Evolutionary conservation across 2,888 invertebrate genomes (phyloP).

Genomic region (Steromphala cineraria): DNA sequence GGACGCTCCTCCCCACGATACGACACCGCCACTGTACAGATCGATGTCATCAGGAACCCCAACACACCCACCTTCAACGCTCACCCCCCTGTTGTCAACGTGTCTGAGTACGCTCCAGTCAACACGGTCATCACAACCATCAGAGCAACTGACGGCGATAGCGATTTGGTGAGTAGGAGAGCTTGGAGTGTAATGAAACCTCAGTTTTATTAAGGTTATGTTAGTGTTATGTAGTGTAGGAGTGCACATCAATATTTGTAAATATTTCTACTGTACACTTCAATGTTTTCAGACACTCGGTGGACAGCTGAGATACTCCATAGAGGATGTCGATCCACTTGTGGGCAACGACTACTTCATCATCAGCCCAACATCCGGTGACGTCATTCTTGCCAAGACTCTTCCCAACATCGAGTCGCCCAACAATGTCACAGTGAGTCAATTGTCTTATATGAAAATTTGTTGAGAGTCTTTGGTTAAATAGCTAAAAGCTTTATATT

Average conservation of each 20-base stretch:
- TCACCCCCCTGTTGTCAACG: constrained; percentile 20
- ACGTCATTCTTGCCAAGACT: constrained; percentile 46
- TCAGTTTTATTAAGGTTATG: background rate
- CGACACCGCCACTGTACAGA: constrained; percentile 36
- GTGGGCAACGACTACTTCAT: constrained; percentile 55
- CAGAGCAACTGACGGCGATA: constrained; percentile 49
- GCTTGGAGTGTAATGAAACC: background rate
- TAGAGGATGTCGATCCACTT: constrained; percentile 46
- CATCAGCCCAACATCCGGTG: constrained; percentile 60
- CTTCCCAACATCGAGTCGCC: constrained; percentile 41
- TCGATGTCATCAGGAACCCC: constrained; percentile 46
- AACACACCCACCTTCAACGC: constrained; percentile 44
- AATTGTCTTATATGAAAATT: too few species aligned
- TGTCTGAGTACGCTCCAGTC: constrained; percentile 47
- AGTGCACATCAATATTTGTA: too few species aligned
- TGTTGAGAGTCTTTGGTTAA: too few species aligned
- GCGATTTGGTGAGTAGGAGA: constrained; percentile 3
- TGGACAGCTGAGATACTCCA: constrained; percentile 58
- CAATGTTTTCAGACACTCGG: constrained; percentile 60
- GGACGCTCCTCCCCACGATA: constrained; percentile 34
- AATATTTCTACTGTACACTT: background rate
- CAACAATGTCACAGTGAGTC: background rate
- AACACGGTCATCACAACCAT: constrained; percentile 26
- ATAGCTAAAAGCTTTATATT: too few species aligned
- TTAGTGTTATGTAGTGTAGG: too few species aligned